phyloP scores from a whole-genome alignment of 2,888 invertebrate species.

The Conistra vaccinii region DNA sequence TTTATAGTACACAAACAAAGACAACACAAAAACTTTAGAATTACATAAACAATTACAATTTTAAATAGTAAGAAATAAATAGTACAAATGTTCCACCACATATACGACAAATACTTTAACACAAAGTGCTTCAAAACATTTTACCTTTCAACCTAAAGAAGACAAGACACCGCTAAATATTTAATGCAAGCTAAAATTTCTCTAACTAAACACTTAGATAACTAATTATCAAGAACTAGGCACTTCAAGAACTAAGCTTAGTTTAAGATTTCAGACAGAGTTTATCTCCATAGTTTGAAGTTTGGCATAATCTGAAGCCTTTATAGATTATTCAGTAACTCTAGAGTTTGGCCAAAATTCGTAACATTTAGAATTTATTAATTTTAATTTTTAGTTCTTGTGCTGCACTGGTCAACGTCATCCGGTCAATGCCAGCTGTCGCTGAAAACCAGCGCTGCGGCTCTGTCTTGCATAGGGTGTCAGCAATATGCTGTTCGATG shows the following conservation, averaged over 20 bases:
- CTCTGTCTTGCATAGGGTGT: no score
- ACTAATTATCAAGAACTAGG: slow-evolving; percentile 31
- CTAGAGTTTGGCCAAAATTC: neutral
- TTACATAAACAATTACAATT: no score
- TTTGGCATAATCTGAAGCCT: slow-evolving; percentile 13
- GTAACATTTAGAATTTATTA: no score
- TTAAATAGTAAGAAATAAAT: no score
- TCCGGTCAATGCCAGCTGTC: no score
- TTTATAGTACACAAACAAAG: neutral
- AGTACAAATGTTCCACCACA: no score
- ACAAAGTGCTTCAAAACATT: slow-evolving; percentile 3
- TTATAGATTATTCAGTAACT: slow-evolving; percentile 29
- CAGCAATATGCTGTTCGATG: no score
- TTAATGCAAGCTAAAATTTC: slow-evolving; percentile 9
- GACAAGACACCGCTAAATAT: slow-evolving; percentile 6
- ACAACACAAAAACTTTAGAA: no score
- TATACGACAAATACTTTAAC: neutral
- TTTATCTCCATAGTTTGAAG: slow-evolving; percentile 21
- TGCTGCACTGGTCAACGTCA: no score
- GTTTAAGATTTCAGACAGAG: slow-evolving; percentile 38
- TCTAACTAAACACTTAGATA: slow-evolving; percentile 23
- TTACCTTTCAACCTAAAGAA: neutral
- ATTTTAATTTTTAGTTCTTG: no score
- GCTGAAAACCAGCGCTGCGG: no score
- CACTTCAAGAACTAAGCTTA: slow-evolving; percentile 8